Evolutionary conservation across 2,113 vertebrate species (phyloP).

Genomic region (Chaetodon trifascialis): DNA sequence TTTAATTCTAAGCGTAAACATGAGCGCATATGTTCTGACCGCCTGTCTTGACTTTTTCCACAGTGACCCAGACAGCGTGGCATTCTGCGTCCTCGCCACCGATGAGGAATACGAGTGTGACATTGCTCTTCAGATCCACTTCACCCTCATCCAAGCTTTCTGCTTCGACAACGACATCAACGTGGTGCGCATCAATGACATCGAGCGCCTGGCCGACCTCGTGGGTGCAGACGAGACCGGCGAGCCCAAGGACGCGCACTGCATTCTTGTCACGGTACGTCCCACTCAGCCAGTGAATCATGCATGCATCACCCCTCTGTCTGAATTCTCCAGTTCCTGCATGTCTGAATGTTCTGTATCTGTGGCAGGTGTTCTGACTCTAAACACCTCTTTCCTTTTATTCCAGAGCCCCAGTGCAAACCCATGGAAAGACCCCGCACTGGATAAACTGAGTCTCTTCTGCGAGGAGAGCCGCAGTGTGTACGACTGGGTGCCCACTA

Average conservation of each 20-base stretch:
- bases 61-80: slow-evolving; percentile 97
- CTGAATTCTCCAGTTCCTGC: slow-evolving; percentile 11
- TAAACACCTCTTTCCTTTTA: slow-evolving; percentile 23
- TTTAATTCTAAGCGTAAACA: background rate
- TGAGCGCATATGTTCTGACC: slow-evolving; percentile 35
- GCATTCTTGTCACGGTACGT: slow-evolving; percentile 97
- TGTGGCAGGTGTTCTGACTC: slow-evolving; percentile 8
- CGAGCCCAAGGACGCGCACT: slow-evolving; percentile 93
- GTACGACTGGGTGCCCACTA: slow-evolving; percentile 95
- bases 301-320: slow-evolving; percentile 46
- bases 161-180: slow-evolving; percentile 98
- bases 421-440: slow-evolving; percentile 92
- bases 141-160: slow-evolving; percentile 98
- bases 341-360: background rate
- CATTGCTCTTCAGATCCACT: slow-evolving; percentile 97
- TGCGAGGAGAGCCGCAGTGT: slow-evolving; percentile 93
- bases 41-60: background rate
- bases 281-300: slow-evolving; percentile 61
- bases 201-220: slow-evolving; percentile 89
- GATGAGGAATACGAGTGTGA: slow-evolving; percentile 96
- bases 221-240: slow-evolving; percentile 89
- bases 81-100: slow-evolving; percentile 93
- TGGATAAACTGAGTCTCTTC: slow-evolving; percentile 92
- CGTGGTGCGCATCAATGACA: slow-evolving; percentile 93
- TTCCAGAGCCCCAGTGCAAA: slow-evolving; percentile 91